A percentile compares a stretch with the other conserved stretches of the same genome.
phyloP scores from a whole-genome alignment of 2,888 invertebrate species.

The Archips crataeganus region DNA sequence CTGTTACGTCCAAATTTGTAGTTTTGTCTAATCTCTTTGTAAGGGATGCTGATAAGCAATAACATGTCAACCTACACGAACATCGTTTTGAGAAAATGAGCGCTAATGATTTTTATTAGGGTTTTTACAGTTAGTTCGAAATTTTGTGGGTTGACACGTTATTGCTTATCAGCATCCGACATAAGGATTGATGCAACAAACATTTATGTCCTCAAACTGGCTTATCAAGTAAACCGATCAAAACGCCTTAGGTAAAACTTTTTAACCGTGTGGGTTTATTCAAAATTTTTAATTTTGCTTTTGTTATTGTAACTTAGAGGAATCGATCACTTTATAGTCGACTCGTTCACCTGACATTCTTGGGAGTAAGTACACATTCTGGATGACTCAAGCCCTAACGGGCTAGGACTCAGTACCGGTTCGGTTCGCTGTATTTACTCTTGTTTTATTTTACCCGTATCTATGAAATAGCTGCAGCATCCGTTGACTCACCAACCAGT shows the following conservation, averaged over 20 bases:
- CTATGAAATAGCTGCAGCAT: constrained; percentile 45
- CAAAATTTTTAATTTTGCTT: too few species aligned
- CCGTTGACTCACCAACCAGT: constrained; percentile 54
- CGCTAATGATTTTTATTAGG: too few species aligned
- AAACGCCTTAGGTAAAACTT: neutral
- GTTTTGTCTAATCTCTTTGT: neutral
- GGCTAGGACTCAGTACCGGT: constrained; percentile 22
- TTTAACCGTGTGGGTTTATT: too few species aligned
- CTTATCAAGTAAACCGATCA: neutral
- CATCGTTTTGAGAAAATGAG: too few species aligned
- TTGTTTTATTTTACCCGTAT: constrained; percentile 56
- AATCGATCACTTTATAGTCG: too few species aligned
- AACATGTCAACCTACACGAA: too few species aligned
- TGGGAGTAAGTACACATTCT: neutral
- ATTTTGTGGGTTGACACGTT: too few species aligned
- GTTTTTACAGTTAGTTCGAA: too few species aligned
- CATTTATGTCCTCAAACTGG: neutral
- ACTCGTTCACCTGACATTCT: too few species aligned
- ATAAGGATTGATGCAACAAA: neutral
- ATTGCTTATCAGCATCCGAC: too few species aligned
- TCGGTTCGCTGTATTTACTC: constrained; percentile 45
- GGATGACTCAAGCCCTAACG: constrained; percentile 33
- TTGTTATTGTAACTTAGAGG: too few species aligned
- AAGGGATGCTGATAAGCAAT: too few species aligned
- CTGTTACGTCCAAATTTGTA: neutral